These are phyloP conservation scores for Brachyhypopomus gauderio DNA, from an alignment of 2,113 vertebrate genomes.

Conservation along the genomic window DNA sequence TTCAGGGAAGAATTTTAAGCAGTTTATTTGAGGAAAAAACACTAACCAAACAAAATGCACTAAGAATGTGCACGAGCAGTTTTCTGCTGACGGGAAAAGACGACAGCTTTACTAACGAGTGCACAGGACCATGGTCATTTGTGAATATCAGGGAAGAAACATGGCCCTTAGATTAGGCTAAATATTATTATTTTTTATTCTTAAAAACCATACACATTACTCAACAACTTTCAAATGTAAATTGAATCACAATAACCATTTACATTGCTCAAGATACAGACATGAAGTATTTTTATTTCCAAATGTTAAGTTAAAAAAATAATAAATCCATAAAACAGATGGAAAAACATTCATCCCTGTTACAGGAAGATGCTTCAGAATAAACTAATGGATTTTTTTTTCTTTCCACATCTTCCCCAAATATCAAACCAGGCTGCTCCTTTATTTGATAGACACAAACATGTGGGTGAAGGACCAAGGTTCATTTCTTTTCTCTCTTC, in stretches of 20 bases:
- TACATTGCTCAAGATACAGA: constrained; percentile 85
- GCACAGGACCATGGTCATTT: not conserved
- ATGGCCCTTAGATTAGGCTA: constrained; percentile 74
- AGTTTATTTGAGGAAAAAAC: too few relatives aligned
- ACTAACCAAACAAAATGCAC: too few relatives aligned
- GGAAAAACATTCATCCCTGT: constrained; percentile 82
- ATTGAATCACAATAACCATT: constrained; percentile 84
- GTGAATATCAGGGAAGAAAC: constrained; percentile 62
- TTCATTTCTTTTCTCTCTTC: constrained; percentile 43
- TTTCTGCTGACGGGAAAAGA: too few relatives aligned
- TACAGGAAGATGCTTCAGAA: constrained; percentile 81
- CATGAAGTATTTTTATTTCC: constrained; percentile 80
- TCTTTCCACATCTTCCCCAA: constrained; percentile 56
- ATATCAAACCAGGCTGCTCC: constrained; percentile 70
- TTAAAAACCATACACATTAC: constrained; percentile 87
- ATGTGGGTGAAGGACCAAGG: constrained; percentile 55
- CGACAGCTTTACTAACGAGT: not conserved
- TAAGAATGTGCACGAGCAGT: too few relatives aligned
- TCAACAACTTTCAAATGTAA: constrained; percentile 85
- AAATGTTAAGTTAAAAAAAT: constrained; percentile 81
- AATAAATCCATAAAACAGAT: constrained; percentile 81
- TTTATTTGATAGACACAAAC: constrained; percentile 69
- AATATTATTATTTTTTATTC: constrained; percentile 83
- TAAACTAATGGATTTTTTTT: constrained; percentile 71
- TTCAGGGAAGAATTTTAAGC: too few relatives aligned